Conservation (phyloP, 2,888 invertebrate genomes). For the Zygogramma bicolorata region DNA sequence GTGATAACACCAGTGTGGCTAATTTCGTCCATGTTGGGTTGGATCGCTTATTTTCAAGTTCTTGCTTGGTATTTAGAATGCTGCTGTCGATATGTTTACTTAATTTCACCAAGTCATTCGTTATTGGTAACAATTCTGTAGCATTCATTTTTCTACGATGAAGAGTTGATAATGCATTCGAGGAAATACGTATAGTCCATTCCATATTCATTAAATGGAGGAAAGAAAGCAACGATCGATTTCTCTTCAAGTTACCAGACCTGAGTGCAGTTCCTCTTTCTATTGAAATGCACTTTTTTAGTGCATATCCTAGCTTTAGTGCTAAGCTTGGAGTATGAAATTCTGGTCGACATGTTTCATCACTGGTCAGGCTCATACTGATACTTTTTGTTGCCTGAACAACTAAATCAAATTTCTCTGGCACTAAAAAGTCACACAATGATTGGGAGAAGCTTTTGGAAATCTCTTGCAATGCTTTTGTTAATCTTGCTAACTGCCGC, state of each 20-base stretch:
- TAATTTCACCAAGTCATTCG: conserved; percentile 41
- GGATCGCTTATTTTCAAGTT: not conserved
- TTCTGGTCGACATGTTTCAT: conserved; percentile 27
- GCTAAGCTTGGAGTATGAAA: conserved; percentile 38
- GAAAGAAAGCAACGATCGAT: conserved; percentile 28
- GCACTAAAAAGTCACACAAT: conserved; percentile 15
- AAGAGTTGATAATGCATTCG: conserved; percentile 40
- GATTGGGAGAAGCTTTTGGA: not conserved
- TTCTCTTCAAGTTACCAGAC: conserved; percentile 31
- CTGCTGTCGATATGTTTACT: conserved; percentile 34
- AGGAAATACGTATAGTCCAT: conserved; percentile 43
- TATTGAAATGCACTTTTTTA: conserved; percentile 41
- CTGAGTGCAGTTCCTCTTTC: conserved; percentile 37
- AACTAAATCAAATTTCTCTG: conserved; percentile 27
- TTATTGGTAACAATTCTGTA: conserved; percentile 43
- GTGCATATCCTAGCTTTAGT: conserved; percentile 38
- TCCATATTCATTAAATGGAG: conserved; percentile 41
- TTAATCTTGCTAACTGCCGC: conserved; percentile 33
- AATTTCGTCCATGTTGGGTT: conserved; percentile 19
- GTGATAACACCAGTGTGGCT: conserved; percentile 25
- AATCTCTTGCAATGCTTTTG: conserved; percentile 11
- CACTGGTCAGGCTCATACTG: not conserved
- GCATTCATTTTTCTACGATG: conserved; percentile 38
- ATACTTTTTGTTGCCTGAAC: conserved; percentile 26
- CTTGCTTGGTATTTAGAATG: conserved; percentile 19